A percentile compares a stretch with the other conserved stretches of the same genome.
phyloP scores from a whole-genome alignment of 1,140 invertebrate genomes.

The Zophobas atratus region DNA sequence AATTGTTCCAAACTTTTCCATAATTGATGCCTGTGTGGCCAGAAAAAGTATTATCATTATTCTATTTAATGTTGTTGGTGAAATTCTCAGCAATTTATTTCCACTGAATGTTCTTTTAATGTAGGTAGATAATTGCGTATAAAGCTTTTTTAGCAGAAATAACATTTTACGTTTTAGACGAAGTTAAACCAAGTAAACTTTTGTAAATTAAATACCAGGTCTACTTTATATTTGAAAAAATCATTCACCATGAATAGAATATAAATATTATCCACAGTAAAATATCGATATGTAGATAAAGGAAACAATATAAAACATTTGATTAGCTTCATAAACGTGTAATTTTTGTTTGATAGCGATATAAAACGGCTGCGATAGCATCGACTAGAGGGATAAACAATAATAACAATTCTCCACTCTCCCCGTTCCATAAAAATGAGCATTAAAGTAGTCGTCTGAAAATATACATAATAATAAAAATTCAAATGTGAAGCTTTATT shows the following conservation, averaged over 20 bases:
- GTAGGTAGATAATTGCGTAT: no score
- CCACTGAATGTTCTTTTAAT: no score
- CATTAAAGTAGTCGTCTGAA: slow-evolving; percentile 23
- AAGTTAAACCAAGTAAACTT: no score
- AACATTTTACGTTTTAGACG: no score
- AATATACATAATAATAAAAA: slow-evolving; percentile 45
- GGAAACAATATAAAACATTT: slow-evolving; percentile 24
- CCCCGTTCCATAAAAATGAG: slow-evolving; percentile 25
- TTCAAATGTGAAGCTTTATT: slow-evolving; percentile 42
- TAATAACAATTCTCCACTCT: slow-evolving; percentile 22
- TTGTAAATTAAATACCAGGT: no score
- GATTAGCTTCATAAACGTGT: slow-evolving; percentile 34
- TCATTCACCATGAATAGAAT: background rate
- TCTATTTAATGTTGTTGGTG: no score
- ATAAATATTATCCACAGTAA: slow-evolving; percentile 1
- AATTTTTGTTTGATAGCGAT: slow-evolving; percentile 25
- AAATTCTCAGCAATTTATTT: no score
- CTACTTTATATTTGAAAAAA: no score
- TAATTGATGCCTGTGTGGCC: background rate
- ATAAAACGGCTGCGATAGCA: slow-evolving; percentile 27
- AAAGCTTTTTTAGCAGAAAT: no score
- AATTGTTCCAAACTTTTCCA: slow-evolving; percentile 1
- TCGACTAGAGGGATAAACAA: slow-evolving; percentile 27
- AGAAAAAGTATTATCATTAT: no score
- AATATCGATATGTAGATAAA: slow-evolving; percentile 18